Conservation (phyloP, 2,113 vertebrate genomes). For the Mormyrus iriodes region DNA sequence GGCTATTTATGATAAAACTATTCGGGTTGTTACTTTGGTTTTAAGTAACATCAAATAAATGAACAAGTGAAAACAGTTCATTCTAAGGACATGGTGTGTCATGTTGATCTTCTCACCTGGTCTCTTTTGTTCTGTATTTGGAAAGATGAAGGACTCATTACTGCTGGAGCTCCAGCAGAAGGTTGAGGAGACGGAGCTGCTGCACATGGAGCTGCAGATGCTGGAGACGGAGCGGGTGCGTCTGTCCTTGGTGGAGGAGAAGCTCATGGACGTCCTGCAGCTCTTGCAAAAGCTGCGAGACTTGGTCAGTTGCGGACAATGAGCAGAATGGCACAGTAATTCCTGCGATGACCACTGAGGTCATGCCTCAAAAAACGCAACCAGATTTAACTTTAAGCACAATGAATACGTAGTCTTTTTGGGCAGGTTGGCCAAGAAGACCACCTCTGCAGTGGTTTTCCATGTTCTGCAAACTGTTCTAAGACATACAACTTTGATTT, state of each 20-base stretch:
- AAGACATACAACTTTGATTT: not conserved
- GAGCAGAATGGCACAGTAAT: not conserved
- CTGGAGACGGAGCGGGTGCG: slow-evolving; percentile 83
- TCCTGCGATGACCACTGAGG: not conserved
- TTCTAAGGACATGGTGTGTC: not conserved
- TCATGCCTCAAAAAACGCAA: not conserved
- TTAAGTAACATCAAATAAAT: not conserved
- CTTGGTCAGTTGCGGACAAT: slow-evolving; percentile 62
- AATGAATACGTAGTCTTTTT: not conserved
- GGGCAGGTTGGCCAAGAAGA: not conserved
- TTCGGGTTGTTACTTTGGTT: not conserved
- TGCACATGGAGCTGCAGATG: slow-evolving; percentile 85
- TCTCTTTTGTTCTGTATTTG: slow-evolving; percentile 13
- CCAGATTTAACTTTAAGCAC: not conserved
- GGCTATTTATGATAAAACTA: not conserved
- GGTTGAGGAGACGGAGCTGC: slow-evolving; percentile 66
- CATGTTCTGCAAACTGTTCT: not conserved
- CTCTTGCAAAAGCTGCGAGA: slow-evolving; percentile 79
- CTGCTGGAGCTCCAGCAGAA: slow-evolving; percentile 72
- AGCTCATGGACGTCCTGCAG: slow-evolving; percentile 79
- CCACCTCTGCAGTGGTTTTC: not conserved
- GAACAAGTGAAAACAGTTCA: not conserved
- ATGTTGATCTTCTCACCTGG: not conserved
- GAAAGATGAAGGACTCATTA: slow-evolving; percentile 66
- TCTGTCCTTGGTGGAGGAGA: slow-evolving; percentile 85